Percentiles rank a stretch among this genome's conserved stretches.
phyloP scores from a whole-genome alignment of 2,888 invertebrate species.

The Teleiodes luculella region DNA sequence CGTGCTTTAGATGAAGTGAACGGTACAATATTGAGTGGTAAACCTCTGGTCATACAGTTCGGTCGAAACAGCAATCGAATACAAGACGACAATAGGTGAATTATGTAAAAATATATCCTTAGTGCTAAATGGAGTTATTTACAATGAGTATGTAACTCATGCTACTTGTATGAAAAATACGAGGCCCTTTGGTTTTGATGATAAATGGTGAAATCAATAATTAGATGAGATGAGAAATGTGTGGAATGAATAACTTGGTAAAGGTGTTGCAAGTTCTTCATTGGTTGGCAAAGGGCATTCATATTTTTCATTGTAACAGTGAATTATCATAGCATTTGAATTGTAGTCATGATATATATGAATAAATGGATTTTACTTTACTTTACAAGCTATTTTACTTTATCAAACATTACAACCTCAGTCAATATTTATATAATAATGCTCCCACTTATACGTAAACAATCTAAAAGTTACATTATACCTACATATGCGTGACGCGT shows the following conservation, averaged over 20 bases:
- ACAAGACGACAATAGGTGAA: constrained; percentile 15
- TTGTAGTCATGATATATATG: too few relatives aligned
- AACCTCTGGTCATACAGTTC: constrained; percentile 69
- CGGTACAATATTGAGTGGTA: constrained; percentile 70
- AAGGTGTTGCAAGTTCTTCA: not conserved
- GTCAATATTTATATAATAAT: too few relatives aligned
- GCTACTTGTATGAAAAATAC: not conserved
- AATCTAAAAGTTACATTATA: too few relatives aligned
- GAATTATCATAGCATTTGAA: too few relatives aligned
- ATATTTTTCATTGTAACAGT: not conserved
- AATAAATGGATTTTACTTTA: too few relatives aligned
- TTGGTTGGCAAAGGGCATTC: not conserved
- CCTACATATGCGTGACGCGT: too few relatives aligned
- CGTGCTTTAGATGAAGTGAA: constrained; percentile 71
- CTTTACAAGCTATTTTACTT: too few relatives aligned
- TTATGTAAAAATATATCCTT: constrained; percentile 5
- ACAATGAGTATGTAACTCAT: not conserved
- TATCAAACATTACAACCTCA: too few relatives aligned
- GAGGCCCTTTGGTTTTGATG: not conserved
- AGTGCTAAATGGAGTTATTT: not conserved
- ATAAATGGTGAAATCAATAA: constrained; percentile 5
- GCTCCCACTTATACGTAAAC: too few relatives aligned
- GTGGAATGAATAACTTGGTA: not conserved
- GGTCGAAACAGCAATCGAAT: constrained; percentile 42
- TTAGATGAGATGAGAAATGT: constrained; percentile 3